Conservation (phyloP, 1,140 invertebrate species). For the Calycopis cecrops region DNA sequence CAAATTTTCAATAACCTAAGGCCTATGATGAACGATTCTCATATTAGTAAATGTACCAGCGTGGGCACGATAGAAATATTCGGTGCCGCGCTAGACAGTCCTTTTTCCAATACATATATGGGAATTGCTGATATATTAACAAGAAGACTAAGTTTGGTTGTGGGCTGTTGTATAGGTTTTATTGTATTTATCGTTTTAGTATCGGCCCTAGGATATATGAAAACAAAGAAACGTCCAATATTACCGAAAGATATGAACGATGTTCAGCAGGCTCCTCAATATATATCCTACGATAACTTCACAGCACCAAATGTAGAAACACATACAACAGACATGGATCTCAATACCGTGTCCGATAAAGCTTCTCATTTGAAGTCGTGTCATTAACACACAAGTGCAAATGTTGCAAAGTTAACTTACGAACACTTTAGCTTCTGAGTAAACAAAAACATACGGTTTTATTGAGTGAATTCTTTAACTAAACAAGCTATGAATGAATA, state of each 20-base stretch:
- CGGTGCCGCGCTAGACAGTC: slow-evolving; percentile 78
- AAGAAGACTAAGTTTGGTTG: slow-evolving; percentile 86
- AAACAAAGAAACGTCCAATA: slow-evolving; percentile 88
- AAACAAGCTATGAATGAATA: no score
- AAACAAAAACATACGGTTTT: not conserved
- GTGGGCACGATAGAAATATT: slow-evolving; percentile 85
- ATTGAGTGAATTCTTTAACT: no score
- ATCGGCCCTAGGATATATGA: slow-evolving; percentile 88
- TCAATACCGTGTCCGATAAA: slow-evolving; percentile 61
- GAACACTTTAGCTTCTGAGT: not conserved
- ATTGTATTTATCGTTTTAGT: slow-evolving; percentile 89
- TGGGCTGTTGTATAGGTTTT: slow-evolving; percentile 89
- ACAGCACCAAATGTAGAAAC: slow-evolving; percentile 64
- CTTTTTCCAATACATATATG: slow-evolving; percentile 79
- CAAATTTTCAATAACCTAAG: slow-evolving; percentile 73
- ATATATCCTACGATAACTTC: slow-evolving; percentile 71
- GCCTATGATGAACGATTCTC: slow-evolving; percentile 82
- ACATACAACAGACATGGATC: slow-evolving; percentile 61
- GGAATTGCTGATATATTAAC: slow-evolving; percentile 82
- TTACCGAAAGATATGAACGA: slow-evolving; percentile 79
- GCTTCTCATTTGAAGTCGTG: slow-evolving; percentile 30
- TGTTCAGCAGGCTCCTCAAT: slow-evolving; percentile 76
- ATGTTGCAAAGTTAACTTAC: not conserved
- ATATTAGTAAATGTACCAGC: slow-evolving; percentile 84
- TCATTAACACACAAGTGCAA: slow-evolving; percentile 20